A percentile compares a stretch with the other conserved stretches of the same genome.
These are phyloP conservation scores for Rafetus swinhoei DNA, from an alignment of 2,113 vertebrate genomes.

Conservation along the genomic window DNA sequence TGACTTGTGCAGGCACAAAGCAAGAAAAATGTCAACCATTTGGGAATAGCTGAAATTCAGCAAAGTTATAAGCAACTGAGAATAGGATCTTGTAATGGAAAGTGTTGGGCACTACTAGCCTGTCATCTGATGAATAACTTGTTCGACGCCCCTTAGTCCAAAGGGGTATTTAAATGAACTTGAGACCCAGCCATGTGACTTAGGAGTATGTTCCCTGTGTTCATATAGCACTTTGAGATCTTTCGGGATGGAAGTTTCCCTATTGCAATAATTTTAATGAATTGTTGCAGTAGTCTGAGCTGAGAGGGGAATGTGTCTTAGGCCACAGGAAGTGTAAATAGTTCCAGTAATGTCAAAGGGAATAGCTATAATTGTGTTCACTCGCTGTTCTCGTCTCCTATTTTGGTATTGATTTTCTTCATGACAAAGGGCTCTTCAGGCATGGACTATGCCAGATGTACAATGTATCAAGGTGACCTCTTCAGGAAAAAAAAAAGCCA, in stretches of 20 bases:
- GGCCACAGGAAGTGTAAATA: constrained; percentile 1
- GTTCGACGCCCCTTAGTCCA: background rate
- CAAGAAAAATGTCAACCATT: background rate
- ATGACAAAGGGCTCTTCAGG: background rate
- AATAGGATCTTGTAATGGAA: background rate
- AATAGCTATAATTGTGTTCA: background rate
- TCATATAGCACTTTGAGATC: background rate
- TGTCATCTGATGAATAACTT: background rate
- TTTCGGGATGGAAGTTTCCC: constrained; percentile 53
- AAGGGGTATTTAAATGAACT: constrained; percentile 16
- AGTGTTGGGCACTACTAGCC: background rate
- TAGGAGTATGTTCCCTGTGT: background rate
- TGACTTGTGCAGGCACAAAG: background rate
- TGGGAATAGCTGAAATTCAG: background rate
- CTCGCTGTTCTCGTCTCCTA: background rate
- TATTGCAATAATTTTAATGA: constrained; percentile 55
- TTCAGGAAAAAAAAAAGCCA: background rate
- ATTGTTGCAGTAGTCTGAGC: constrained; percentile 59
- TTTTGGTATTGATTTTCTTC: background rate
- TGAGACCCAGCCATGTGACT: constrained; percentile 35
- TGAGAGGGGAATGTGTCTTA: background rate
- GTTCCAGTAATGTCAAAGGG: constrained; percentile 20
- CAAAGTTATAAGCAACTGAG: background rate
- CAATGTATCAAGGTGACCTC: constrained; percentile 2
- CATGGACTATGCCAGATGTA: background rate